Base-by-base conservation (phyloP, 2,888 invertebrate species). In the Diarsia brunnea region DNA sequence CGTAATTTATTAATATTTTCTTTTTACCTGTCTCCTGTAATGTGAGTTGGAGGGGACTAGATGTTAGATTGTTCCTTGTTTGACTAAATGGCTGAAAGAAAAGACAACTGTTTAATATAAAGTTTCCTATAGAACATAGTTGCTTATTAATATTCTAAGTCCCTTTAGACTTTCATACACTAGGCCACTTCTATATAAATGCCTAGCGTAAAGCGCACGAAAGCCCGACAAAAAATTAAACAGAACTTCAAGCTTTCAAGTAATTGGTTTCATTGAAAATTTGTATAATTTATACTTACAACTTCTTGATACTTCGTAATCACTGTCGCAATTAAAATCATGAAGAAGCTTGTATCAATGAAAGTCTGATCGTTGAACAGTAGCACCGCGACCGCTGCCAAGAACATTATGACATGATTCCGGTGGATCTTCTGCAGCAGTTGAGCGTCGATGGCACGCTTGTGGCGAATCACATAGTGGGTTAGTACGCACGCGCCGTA, bases 1-100 rank as follows among this genome's bases (percentile, higher is more conserved):
- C 98, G 86, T 97, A 97, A 84, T 97, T 96, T 89, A 95, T 95
- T 68, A 89, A 93, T 0, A 85, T 55, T 66, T 78, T 79, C 0
- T 75, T 31, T 5, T 81, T 8, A 27, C 16, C 78, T 2, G 84
- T 86, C 24, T 88, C 88, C 93, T 94, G 79, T 16, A 70, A 71
- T 61, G 8, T 31, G 7, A n/a, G 1, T 19, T n/a, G 21, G n/a
- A 53, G 14, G 43, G 14, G 24, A 63, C 8, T 38, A 38, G 38
- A 38, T 38, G 8, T n/a, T n/a, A 21, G n/a, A n/a, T 51, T 51
- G 51, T 0, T 51, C 21, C 53, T n/a, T 53, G 11, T n/a, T n/a
- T n/a, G 53, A n/a, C 53, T n/a, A 53, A 12, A n/a, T n/a, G 12
- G n/a, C 2, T n/a, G 19, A 55, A 55, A 55, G 14, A 24, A 24